These are phyloP conservation scores for Hippolais icterina DNA, from an alignment of 2,113 vertebrate species.

Conservation along the genomic window DNA sequence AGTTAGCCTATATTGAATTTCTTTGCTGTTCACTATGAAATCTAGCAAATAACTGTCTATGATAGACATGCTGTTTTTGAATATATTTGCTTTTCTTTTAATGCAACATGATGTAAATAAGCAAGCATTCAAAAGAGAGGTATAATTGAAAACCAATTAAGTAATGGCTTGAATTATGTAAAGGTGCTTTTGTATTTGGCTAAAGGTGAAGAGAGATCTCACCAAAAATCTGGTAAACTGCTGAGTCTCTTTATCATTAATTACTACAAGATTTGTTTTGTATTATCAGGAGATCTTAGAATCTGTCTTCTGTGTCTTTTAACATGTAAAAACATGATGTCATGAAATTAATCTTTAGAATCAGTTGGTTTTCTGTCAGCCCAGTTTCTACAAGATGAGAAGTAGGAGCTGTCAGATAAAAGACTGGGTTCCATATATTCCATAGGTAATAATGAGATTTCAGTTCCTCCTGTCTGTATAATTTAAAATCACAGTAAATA, in stretches of 20 bases:
- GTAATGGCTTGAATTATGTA: neutral
- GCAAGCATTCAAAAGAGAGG: neutral
- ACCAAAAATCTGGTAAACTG: neutral
- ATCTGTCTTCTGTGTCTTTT: neutral
- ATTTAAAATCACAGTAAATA: constrained; percentile 28
- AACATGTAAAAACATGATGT: neutral
- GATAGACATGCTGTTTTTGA: neutral
- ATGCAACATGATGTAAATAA: neutral
- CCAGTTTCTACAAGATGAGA: neutral
- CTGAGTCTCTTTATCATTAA: neutral
- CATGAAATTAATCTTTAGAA: neutral
- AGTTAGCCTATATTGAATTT: neutral
- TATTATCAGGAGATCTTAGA: neutral
- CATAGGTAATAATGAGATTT: constrained; percentile 9
- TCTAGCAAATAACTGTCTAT: neutral
- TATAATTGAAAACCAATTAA: neutral
- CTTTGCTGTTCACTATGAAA: neutral
- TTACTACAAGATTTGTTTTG: neutral
- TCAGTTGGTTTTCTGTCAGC: neutral
- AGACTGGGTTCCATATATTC: neutral
- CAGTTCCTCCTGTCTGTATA: neutral
- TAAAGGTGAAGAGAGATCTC: neutral
- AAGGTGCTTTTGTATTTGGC: neutral
- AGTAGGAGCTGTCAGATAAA: neutral
- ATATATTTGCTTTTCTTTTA: neutral